A percentile compares a stretch with the other conserved stretches of the same genome.
These are phyloP conservation scores for Chironomus riparius DNA, from an alignment of 2,888 invertebrate genomes.

Conservation along the genomic window DNA sequence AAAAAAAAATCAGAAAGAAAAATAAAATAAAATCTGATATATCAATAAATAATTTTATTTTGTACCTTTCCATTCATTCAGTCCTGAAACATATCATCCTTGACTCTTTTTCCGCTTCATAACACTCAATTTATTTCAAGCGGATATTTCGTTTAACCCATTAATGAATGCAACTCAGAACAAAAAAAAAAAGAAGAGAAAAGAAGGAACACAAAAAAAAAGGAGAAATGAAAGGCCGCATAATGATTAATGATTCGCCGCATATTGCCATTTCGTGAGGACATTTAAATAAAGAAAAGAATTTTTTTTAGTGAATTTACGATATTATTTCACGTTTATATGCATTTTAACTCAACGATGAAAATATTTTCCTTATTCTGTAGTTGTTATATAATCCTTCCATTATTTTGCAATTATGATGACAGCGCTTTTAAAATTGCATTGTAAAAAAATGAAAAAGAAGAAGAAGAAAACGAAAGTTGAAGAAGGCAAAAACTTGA, in stretches of 20 bases:
- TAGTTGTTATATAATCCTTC: constrained; percentile 10
- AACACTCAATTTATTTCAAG: constrained; percentile 1
- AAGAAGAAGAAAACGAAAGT: background rate
- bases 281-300: constrained; percentile 8
- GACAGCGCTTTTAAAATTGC: background rate
- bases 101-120: background rate
- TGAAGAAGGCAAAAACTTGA: background rate
- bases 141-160: constrained; percentile 11
- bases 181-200: background rate
- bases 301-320: background rate
- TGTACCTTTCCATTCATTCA: background rate
- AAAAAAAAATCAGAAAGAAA: background rate
- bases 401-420: constrained; percentile 19
- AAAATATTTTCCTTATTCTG: background rate
- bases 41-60: background rate
- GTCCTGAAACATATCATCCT: background rate
- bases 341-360: background rate
- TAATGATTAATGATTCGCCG: constrained; percentile 25
- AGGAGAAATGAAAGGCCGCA: background rate
- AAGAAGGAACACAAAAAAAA: background rate
- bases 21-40: background rate
- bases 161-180: constrained; percentile 20
- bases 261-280: constrained; percentile 21
- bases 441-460: too few species aligned
- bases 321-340: constrained; percentile 21